Evolutionary conservation across 2,113 vertebrate species (phyloP).

Genomic region (Pristiophorus japonicus): DNA sequence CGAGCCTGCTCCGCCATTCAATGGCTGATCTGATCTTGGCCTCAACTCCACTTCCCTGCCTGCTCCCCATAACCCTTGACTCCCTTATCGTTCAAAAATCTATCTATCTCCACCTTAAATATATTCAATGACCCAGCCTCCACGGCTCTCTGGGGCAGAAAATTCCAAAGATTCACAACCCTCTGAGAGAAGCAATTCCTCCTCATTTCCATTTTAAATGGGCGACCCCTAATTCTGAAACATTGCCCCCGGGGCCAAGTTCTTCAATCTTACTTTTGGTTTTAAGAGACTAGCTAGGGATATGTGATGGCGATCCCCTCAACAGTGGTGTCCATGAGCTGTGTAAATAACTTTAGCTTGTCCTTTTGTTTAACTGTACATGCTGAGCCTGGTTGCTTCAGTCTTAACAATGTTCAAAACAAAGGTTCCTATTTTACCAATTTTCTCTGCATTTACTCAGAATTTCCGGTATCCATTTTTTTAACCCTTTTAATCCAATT

Average conservation of each 20-base stretch:
- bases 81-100: no score
- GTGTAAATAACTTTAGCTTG: not conserved
- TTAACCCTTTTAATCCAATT: not conserved
- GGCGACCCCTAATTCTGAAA: no score
- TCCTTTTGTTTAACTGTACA: not conserved
- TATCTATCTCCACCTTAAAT: no score
- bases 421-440: not conserved
- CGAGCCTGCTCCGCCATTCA: no score
- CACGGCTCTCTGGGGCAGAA: no score
- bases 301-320: not conserved
- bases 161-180: no score
- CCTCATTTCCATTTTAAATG: no score
- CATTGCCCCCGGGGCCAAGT: not conserved
- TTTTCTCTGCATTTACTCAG: not conserved
- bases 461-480: not conserved
- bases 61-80: no score
- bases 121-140: no score
- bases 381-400: not conserved
- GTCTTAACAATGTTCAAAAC: not conserved
- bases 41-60: no score
- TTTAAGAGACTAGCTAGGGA: not conserved
- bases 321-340: not conserved
- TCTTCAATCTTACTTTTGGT: not conserved
- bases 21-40: no score
- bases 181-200: no score